Conservation (phyloP, 2,888 invertebrate genomes). For the Sinopyrophorus schimmeli region DNA sequence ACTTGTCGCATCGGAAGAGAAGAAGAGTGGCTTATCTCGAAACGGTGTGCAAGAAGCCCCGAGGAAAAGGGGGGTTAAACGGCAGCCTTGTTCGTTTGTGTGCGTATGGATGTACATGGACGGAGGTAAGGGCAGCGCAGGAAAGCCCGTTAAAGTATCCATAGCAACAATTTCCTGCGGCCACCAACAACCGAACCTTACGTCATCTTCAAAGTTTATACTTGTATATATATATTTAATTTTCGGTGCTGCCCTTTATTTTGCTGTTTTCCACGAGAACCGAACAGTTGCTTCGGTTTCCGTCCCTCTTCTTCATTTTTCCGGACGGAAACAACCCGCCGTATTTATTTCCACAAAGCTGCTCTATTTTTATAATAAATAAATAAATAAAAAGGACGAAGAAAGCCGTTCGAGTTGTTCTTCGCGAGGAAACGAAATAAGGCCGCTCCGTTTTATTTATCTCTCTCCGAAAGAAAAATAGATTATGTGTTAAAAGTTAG, state of each 20-base stretch:
- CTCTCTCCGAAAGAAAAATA: too few species aligned
- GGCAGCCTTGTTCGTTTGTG: constrained; percentile 5
- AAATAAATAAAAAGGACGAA: too few species aligned
- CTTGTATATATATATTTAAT: constrained; percentile 34
- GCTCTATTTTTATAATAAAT: constrained; percentile 14
- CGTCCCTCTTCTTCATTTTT: constrained; percentile 18
- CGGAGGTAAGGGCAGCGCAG: constrained; percentile 5
- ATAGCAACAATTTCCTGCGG: constrained; percentile 38
- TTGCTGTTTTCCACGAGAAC: constrained; percentile 26
- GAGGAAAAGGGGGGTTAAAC: not conserved
- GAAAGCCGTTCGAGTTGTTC: too few species aligned
- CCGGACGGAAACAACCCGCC: constrained; percentile 26
- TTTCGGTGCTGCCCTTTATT: constrained; percentile 31
- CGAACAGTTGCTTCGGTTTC: constrained; percentile 25
- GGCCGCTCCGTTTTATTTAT: too few species aligned
- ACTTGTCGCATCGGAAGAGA: constrained; percentile 7
- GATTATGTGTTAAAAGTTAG: too few species aligned
- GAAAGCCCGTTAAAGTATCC: constrained; percentile 33
- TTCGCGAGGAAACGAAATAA: too few species aligned
- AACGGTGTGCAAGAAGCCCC: too few species aligned
- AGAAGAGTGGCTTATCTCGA: too few species aligned
- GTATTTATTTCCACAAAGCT: constrained; percentile 27
- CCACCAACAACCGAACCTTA: constrained; percentile 43
- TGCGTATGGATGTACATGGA: constrained; percentile 13
- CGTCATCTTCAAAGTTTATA: constrained; percentile 39